Evolutionary conservation across 2,888 invertebrate species (phyloP).

Genomic region (Trichopoda pennipes): DNA sequence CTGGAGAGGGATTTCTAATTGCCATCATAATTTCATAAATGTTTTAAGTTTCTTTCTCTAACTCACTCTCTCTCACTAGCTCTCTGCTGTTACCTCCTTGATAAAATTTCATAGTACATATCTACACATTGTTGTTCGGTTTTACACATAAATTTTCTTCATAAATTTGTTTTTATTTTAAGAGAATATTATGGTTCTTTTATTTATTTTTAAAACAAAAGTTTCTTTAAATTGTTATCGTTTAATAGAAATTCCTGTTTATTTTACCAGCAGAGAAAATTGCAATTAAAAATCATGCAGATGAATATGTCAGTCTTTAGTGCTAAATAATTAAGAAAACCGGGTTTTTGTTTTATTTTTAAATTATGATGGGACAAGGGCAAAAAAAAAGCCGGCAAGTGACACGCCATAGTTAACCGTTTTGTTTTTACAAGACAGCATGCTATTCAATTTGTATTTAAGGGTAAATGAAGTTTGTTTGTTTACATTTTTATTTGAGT

Average conservation of each 20-base stretch:
- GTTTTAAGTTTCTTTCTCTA: background rate
- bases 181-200: background rate
- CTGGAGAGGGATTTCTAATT: conserved; percentile 27
- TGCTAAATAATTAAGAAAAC: too few relatives aligned
- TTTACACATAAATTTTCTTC: background rate
- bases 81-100: background rate
- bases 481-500: too few relatives aligned
- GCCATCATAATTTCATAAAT: background rate
- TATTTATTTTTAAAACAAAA: background rate
- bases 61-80: background rate
- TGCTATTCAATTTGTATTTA: too few relatives aligned
- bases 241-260: conserved; percentile 3
- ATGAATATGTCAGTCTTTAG: too few relatives aligned
- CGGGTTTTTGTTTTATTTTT: too few relatives aligned
- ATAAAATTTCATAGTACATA: background rate
- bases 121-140: background rate
- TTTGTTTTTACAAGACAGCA: too few relatives aligned
- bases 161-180: conserved; percentile 3
- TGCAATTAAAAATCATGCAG: background rate
- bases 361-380: too few relatives aligned
- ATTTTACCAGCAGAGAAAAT: conserved; percentile 2
- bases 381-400: too few relatives aligned
- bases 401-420: too few relatives aligned
- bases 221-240: conserved; percentile 18
- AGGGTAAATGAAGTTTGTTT: too few relatives aligned